These are phyloP conservation scores for Caenorhabditis parvicauda DNA, from an alignment of 2,888 invertebrate genomes.

Conservation along the genomic window DNA sequence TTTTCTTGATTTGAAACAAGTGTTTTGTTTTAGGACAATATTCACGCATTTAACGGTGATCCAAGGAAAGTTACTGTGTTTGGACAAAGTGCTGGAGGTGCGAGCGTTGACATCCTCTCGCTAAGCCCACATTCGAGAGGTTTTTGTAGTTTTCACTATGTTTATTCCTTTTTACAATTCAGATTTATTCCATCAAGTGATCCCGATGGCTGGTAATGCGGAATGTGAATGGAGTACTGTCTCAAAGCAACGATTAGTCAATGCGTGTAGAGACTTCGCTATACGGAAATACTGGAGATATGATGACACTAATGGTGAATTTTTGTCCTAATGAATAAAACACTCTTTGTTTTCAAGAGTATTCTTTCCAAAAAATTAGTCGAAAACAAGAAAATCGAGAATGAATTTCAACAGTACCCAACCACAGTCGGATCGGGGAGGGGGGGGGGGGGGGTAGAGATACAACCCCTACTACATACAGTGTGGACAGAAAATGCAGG, in stretches of 20 bases:
- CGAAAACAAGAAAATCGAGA: no score
- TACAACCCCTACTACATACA: no score
- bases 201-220: conserved; percentile 51
- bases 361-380: background rate
- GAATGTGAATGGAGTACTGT: conserved; percentile 50
- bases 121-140: conserved; percentile 49
- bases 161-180: no score
- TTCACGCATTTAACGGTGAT: conserved; percentile 47
- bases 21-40: conserved; percentile 31
- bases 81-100: conserved; percentile 52
- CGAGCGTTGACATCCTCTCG: conserved; percentile 43
- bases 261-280: conserved; percentile 37
- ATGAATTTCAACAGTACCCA: no score
- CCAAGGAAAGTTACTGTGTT: conserved; percentile 47
- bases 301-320: conserved; percentile 15
- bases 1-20: background rate
- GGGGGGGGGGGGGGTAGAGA: no score
- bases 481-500: no score
- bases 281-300: conserved; percentile 40
- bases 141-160: no score
- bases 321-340: background rate
- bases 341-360: background rate
- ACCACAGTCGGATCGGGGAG: no score
- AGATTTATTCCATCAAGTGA: conserved; percentile 53
- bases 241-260: conserved; percentile 24